Evolutionary conservation across 2,888 invertebrate genomes (phyloP), one percentile per base, ranked within the genome.

Genomic region (Hermaeophaga mercurialis): DNA sequence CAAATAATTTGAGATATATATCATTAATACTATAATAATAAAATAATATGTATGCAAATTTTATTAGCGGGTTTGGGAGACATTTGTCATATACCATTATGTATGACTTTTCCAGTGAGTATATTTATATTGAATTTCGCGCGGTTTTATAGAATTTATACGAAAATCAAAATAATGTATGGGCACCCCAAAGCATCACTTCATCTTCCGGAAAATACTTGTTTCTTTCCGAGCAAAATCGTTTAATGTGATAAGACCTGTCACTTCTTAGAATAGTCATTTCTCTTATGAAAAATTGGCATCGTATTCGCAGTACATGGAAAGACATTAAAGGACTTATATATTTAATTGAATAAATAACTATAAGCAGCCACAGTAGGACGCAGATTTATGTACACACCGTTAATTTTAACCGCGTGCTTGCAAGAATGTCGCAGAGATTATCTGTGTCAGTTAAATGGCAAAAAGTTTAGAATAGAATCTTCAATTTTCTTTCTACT

Each of bases 401-500:
- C 56, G 56, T 57, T 60, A 52, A 49, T 60, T 60, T 60, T 38
- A 60, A 55, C 38, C 57, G 60, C 44, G 54, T 60, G 57, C 57
- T 55, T 60, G 54, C 60, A 34, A 34, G 49, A 60, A 60, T 60
- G 34, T 52, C 57, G 57, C 50, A 49, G 54, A 54, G 54, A 53
- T 39, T n/a, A n/a, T 60, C 54, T 43, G 44, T 48, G 47, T 57
- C 57, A 60, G 57, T 52, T 60, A 48, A 60, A 60, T 44, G 50
- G 54, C 47, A 60, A 60, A 54, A 56, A 60, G 52, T 59, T 56
- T 41, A 48, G 57, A 60, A 57, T 60, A 60, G 60, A 60, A 60
- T 45, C 54, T 52, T 60, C 57, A 57, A 54, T 57, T 52, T 48
- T 57, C 31, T 57, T 52, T 47, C 50, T 54, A 47, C 47, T 56